Evolutionary conservation across 2,113 vertebrate genomes (phyloP), one percentile per base, ranked within the genome.

Genomic region (Tricholaema leucomelas): DNA sequence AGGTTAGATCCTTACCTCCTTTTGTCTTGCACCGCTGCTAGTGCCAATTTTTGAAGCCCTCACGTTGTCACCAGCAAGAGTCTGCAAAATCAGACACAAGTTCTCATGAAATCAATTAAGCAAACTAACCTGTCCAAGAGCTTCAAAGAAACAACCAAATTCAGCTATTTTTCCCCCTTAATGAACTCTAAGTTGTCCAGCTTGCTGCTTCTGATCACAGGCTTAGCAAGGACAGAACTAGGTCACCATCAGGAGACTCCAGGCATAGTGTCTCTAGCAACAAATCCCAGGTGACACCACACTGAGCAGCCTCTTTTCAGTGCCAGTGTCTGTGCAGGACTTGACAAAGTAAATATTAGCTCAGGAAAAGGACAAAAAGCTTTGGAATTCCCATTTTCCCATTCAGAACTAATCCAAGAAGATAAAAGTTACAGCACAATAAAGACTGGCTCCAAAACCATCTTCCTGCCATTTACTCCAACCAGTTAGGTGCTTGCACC

Each of bases 1-100:
- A 0, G 2, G 38, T 8, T 21, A 5, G 6, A 3, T 19, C 78
- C 96, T 97, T 74, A 98, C 97, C 97, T 98, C 96, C 73, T 96
- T 97, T 5, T 83, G 80, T 46, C 95, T 97, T 9, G 21, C 81
- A 42, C 50, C 91, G 85, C 93, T 78, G 91, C 81, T 50, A n/a
- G 76, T 14, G 61, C 31, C 79, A 15, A 71, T 88, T 88, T 76
- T 97, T 31, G 94, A 80, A 81, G 91, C 73, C 77, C 95, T 96
- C n/a, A 63, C 30, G 67, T 65, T 95, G 67, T 94, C 94, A 7
- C 77, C 93, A 63, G 46, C 28, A 40, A 91, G 63, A 48, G 33
- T 94, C 97, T 98, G 96, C 86, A 95, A 89, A 65, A 94, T 61
- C 10, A 94, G 91, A 89, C 46, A 94, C 33, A 87, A 91, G 85